Percentiles rank a stretch among this genome's conserved stretches.
phyloP scores from a whole-genome alignment of 2,888 invertebrate species.

The Drosophila eohydei region DNA sequence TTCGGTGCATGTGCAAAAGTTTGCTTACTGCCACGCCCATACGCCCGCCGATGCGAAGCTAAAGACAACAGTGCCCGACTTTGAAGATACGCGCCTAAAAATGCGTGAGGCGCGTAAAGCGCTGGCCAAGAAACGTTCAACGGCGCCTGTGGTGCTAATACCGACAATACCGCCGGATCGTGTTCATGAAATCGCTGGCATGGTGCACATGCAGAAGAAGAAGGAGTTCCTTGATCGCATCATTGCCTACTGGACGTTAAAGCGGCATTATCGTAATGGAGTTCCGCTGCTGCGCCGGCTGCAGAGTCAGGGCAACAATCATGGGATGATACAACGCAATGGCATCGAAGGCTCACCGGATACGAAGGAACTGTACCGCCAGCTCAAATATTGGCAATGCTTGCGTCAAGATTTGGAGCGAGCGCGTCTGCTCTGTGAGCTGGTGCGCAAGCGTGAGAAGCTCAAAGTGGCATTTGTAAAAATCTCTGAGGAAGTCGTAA shows the following conservation, averaged over 20 bases:
- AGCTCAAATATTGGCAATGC: slow-evolving; percentile 97
- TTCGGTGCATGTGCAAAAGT: slow-evolving; percentile 95
- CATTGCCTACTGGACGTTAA: slow-evolving; percentile 98
- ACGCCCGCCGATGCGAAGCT: slow-evolving; percentile 86
- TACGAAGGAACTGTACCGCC: slow-evolving; percentile 91
- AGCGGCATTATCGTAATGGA: slow-evolving; percentile 97
- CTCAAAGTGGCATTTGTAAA: slow-evolving; percentile 94
- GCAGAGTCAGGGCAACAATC: slow-evolving; percentile 87
- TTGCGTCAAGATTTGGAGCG: slow-evolving; percentile 97
- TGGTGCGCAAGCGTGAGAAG: slow-evolving; percentile 97
- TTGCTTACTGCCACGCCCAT: slow-evolving; percentile 98
- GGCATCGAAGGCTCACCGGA: slow-evolving; percentile 88
- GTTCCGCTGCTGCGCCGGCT: slow-evolving; percentile 95
- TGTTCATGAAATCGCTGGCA: slow-evolving; percentile 93
- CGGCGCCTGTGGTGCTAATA: slow-evolving; percentile 95
- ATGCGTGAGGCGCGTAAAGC: slow-evolving; percentile 95
- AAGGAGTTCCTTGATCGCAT: slow-evolving; percentile 94
- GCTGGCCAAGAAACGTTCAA: slow-evolving; percentile 94
- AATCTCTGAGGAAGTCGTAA: slow-evolving; percentile 91
- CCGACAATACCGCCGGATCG: slow-evolving; percentile 96
- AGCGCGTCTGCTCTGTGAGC: slow-evolving; percentile 94
- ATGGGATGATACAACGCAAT: slow-evolving; percentile 86
- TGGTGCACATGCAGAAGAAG: slow-evolving; percentile 91
- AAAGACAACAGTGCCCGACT: slow-evolving; percentile 85
- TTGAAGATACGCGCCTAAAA: slow-evolving; percentile 90